A percentile compares a stretch with the other conserved stretches of the same genome.
Evolutionary conservation across 2,113 vertebrate species (phyloP).

Genomic region (human (Homo sapiens)): GRCh38 chr16:3607501-3608000

Average conservation of each 20-base stretch:
- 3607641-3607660: too few species aligned
- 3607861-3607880: constrained; percentile 30
- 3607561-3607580: too few species aligned
- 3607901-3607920: not conserved
- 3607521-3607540: not conserved
- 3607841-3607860: not conserved
- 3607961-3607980: not conserved
- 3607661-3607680: too few species aligned
- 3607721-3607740: not conserved
- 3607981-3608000: not conserved
- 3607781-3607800: not conserved
- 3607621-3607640: too few species aligned
- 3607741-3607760: not conserved
- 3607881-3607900: not conserved
- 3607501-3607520: not conserved
- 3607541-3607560: too few species aligned
- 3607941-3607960: not conserved
- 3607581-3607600: too few species aligned
- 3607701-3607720: not conserved
- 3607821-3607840: not conserved
- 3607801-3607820: not conserved
- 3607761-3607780: not conserved
- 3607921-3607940: not conserved
- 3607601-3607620: too few species aligned
- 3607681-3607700: too few species aligned